A percentile compares a stretch with the other conserved stretches of the same genome.
These are phyloP conservation scores for Zaprionus vittiger DNA, from an alignment of 1,140 invertebrate genomes.

Conservation along the genomic window DNA sequence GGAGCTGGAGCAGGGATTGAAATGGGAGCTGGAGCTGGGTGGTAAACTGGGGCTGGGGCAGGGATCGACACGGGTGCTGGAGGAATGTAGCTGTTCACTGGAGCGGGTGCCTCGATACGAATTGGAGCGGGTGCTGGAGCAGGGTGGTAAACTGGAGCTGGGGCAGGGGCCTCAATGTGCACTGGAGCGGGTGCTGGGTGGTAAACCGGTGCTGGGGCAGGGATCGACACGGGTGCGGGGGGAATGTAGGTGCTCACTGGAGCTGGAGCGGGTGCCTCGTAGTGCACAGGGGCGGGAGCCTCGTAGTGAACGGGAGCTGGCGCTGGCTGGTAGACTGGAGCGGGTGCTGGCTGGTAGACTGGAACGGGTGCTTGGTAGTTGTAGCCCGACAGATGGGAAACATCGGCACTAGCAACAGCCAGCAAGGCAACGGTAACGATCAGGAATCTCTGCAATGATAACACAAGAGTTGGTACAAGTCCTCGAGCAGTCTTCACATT, in stretches of 20 bases:
- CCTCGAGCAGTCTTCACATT: neutral
- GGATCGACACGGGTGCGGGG: constrained; percentile 14
- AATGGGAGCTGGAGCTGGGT: constrained; percentile 23
- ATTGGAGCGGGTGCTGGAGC: constrained; percentile 22
- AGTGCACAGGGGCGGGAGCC: constrained; percentile 14
- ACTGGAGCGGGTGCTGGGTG: constrained; percentile 32
- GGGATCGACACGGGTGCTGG: constrained; percentile 47
- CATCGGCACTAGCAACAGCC: constrained; percentile 74
- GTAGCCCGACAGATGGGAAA: constrained; percentile 70
- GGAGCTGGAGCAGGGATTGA: constrained; percentile 20
- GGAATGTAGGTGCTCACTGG: constrained; percentile 27
- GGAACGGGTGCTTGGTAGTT: constrained; percentile 61
- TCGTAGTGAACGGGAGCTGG: constrained; percentile 33
- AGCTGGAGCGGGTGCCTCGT: constrained; percentile 26
- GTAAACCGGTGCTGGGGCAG: constrained; percentile 32
- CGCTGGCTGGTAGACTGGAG: constrained; percentile 32
- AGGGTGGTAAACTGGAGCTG: constrained; percentile 14
- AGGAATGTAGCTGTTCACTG: constrained; percentile 21
- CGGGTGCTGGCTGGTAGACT: constrained; percentile 35
- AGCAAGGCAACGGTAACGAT: constrained; percentile 71
- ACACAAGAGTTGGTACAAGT: neutral
- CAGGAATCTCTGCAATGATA: constrained; percentile 66
- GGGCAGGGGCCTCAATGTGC: constrained; percentile 29
- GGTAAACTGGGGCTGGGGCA: constrained; percentile 31
- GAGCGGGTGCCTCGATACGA: constrained; percentile 13